phyloP scores from a whole-genome alignment of 2,888 invertebrate genomes.

The Stenchaetothrips biformis region DNA sequence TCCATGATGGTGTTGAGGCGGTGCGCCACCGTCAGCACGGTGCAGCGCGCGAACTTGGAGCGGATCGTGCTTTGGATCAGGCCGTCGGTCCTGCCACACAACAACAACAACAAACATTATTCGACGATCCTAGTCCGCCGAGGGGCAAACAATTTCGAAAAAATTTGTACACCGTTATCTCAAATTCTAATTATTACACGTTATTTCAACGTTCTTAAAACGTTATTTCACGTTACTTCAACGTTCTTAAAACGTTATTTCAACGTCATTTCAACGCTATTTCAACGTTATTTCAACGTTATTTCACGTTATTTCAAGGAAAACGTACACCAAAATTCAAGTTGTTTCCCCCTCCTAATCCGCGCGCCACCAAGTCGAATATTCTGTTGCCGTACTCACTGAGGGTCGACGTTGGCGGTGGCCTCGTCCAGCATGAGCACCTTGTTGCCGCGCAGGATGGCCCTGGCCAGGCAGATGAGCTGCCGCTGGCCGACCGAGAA shows the following conservation, averaged over 20 bases:
- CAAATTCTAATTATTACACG: too few relatives aligned
- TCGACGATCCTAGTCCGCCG: neutral
- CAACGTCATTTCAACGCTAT: too few relatives aligned
- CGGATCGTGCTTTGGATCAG: slow-evolving; percentile 74
- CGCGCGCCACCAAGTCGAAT: too few relatives aligned
- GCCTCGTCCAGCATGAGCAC: slow-evolving; percentile 65
- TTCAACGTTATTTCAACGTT: too few relatives aligned
- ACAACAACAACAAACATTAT: slow-evolving; percentile 28
- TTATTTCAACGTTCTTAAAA: too few relatives aligned
- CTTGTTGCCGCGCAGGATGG: slow-evolving; percentile 57
- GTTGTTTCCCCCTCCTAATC: too few relatives aligned
- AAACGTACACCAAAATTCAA: too few relatives aligned
- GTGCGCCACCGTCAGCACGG: slow-evolving; percentile 82
- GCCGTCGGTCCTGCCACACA: slow-evolving; percentile 61
- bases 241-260: too few relatives aligned
- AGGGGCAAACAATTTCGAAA: too few relatives aligned
- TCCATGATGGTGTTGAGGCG: slow-evolving; percentile 84
- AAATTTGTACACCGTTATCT: too few relatives aligned
- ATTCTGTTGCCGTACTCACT: slow-evolving; percentile 44
- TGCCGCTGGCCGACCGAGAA: slow-evolving; percentile 65
- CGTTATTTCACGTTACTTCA: too few relatives aligned
- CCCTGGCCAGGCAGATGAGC: slow-evolving; percentile 61
- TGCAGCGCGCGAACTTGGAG: slow-evolving; percentile 68
- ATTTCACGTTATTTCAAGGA: too few relatives aligned
- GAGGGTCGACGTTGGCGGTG: slow-evolving; percentile 63